phyloP scores from a whole-genome alignment of 1,140 invertebrate genomes.

The Drosophila ogumai region DNA sequence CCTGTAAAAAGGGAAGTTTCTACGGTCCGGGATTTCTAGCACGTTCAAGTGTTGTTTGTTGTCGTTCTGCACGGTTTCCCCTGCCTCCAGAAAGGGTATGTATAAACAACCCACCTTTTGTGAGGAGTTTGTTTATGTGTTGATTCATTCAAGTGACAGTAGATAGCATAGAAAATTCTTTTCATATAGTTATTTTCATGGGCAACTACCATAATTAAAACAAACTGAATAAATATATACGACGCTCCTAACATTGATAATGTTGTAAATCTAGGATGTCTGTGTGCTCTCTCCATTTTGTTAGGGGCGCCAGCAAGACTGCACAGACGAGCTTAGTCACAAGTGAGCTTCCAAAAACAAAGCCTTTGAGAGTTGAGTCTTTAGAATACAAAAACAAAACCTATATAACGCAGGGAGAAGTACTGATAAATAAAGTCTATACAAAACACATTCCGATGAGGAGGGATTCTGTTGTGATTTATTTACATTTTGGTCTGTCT shows the following conservation, averaged over 20 bases:
- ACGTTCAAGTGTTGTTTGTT: conserved; percentile 49
- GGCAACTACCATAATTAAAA: conserved; percentile 17
- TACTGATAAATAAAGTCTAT: neutral
- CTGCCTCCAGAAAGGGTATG: conserved; percentile 26
- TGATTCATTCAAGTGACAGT: conserved; percentile 7
- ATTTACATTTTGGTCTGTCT: neutral
- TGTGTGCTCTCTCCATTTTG: neutral
- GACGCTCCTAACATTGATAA: neutral
- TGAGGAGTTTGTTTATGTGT: conserved; percentile 19
- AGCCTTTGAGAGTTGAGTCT: neutral
- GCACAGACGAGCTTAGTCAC: neutral
- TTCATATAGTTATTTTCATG: conserved; percentile 1
- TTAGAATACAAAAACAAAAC: neutral
- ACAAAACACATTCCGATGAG: neutral
- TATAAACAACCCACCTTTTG: conserved; percentile 19
- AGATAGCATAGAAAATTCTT: conserved; percentile 7
- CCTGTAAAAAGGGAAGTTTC: conserved; percentile 25
- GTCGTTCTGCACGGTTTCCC: conserved; percentile 25
- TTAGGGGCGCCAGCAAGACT: neutral
- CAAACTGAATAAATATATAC: neutral
- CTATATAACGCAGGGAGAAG: neutral
- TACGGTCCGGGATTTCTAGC: conserved; percentile 20
- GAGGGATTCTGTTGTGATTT: neutral
- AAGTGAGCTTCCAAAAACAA: neutral
- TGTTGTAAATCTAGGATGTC: neutral